Evolutionary conservation across 2,113 vertebrate species (phyloP).

Genomic region (Larimichthys crocea): DNA sequence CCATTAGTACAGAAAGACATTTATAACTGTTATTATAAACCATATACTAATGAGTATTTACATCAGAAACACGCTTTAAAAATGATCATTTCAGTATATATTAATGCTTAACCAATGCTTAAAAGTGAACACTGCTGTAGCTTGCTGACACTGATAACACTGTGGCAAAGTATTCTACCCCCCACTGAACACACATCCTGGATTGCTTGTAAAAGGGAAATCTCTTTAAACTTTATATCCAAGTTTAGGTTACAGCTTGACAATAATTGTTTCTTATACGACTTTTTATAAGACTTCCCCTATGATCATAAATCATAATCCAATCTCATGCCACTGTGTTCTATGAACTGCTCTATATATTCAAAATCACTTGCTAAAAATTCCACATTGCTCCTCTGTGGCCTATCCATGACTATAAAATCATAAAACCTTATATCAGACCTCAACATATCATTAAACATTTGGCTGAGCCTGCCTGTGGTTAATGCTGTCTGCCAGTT

Average conservation of each 20-base stretch:
- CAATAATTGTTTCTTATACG: neutral
- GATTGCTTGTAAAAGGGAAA: neutral
- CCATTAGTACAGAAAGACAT: too few relatives aligned
- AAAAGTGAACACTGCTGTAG: too few relatives aligned
- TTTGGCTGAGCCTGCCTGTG: neutral
- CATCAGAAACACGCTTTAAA: too few relatives aligned
- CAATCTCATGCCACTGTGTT: neutral
- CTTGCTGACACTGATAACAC: neutral
- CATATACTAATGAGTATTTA: too few relatives aligned
- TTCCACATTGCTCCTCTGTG: neutral
- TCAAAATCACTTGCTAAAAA: neutral
- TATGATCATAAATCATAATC: neutral
- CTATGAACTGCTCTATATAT: neutral
- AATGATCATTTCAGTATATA: too few relatives aligned
- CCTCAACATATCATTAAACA: neutral
- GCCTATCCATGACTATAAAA: neutral
- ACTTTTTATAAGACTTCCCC: neutral
- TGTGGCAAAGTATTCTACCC: neutral
- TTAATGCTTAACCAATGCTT: too few relatives aligned
- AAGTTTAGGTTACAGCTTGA: neutral
- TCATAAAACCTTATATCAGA: neutral
- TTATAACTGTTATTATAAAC: too few relatives aligned
- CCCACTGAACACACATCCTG: neutral
- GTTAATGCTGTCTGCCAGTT: constrained; percentile 4
- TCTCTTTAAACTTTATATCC: neutral